These are phyloP conservation scores for Caenorhabditis wallacei DNA, from an alignment of 2,888 invertebrate species.

Conservation along the genomic window DNA sequence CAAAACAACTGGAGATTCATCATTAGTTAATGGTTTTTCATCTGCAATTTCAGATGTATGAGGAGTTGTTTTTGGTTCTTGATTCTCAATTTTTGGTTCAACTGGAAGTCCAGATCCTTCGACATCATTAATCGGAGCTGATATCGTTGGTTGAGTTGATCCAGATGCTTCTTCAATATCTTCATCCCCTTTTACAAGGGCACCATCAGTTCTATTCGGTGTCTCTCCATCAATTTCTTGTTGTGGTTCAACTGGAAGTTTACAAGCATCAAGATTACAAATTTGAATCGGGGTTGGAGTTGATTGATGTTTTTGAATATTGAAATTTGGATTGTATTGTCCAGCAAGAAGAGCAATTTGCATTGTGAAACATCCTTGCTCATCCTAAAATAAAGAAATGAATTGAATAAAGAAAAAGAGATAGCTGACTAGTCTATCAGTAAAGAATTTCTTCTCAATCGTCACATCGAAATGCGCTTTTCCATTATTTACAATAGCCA, in stretches of 20 bases:
- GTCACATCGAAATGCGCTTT: constrained; percentile 56
- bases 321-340: constrained; percentile 60
- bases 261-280: constrained; percentile 65
- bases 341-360: constrained; percentile 71
- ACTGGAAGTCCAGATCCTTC: constrained; percentile 50
- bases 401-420: not conserved
- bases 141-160: constrained; percentile 17
- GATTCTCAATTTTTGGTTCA: constrained; percentile 13
- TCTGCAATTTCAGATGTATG: constrained; percentile 33
- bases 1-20: constrained; percentile 3
- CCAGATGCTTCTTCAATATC: constrained; percentile 52
- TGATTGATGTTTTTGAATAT: constrained; percentile 66
- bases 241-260: constrained; percentile 20
- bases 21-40: constrained; percentile 53
- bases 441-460: constrained; percentile 63
- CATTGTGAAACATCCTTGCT: constrained; percentile 68
- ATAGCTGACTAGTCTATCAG: constrained; percentile 42
- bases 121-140: constrained; percentile 44
- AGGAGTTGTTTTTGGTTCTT: constrained; percentile 5
- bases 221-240: constrained; percentile 44
- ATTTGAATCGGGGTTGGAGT: constrained; percentile 55
- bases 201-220: constrained; percentile 2
- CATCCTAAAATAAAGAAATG: constrained; percentile 40
- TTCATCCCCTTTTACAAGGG: constrained; percentile 24
- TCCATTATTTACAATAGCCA: constrained; percentile 49